Conservation (phyloP, 2,797 vertebrate genomes). For the Bradypus variegatus region DNA sequence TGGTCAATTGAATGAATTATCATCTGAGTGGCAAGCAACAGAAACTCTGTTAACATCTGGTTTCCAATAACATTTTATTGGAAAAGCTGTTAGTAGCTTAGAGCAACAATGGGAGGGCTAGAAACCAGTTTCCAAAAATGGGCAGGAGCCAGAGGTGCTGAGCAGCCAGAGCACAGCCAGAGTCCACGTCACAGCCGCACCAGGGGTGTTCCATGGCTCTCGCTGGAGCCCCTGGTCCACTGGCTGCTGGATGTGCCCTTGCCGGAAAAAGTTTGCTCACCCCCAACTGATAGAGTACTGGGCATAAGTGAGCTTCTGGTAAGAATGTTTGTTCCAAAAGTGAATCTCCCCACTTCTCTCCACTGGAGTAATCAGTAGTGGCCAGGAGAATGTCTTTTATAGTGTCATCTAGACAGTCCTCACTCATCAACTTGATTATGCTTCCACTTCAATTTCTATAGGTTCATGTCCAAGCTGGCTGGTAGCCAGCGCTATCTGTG, state of each 20-base stretch:
- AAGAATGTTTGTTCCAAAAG: accelerated
- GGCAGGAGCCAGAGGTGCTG: neutral
- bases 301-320: accelerated
- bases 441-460: neutral
- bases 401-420: accelerated
- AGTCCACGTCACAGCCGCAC: too few relatives aligned
- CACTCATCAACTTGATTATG: neutral
- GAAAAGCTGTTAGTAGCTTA: neutral
- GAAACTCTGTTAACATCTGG: neutral
- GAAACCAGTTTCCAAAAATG: neutral
- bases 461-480: accelerated
- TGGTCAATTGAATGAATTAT: neutral
- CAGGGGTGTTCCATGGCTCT: neutral
- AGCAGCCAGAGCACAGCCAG: neutral
- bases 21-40: neutral
- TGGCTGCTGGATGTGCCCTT: neutral
- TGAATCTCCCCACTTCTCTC: neutral
- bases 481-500: accelerated
- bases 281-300: too few relatives aligned
- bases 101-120: neutral
- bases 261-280: neutral
- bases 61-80: too few relatives aligned
- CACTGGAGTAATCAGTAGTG: accelerated
- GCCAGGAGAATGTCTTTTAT: accelerated
- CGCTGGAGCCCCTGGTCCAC: neutral